phyloP scores from a whole-genome alignment of 1,140 invertebrate species.

The Zaprionus ghesquierei region DNA sequence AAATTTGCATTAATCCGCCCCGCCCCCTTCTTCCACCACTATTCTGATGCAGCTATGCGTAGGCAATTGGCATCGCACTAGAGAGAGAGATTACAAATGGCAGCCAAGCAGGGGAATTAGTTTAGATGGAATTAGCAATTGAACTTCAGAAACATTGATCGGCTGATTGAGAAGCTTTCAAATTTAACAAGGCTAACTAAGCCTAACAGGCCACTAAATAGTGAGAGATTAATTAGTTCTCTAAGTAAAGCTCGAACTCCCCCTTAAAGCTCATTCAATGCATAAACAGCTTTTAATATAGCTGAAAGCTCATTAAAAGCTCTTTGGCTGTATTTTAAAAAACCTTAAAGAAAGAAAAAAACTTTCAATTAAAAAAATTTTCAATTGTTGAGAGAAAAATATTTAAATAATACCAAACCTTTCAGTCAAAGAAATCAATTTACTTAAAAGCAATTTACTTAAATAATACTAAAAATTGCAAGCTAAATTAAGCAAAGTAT shows the following conservation, averaged over 20 bases:
- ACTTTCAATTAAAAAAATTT: no score
- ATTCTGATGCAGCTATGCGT: constrained; percentile 51
- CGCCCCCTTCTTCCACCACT: constrained; percentile 12
- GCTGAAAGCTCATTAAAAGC: no score
- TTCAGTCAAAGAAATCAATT: no score
- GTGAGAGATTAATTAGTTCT: neutral
- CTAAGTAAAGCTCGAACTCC: neutral
- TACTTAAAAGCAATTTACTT: no score
- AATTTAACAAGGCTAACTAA: neutral
- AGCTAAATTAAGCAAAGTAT: no score
- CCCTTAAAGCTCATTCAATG: neutral
- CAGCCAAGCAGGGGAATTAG: constrained; percentile 23
- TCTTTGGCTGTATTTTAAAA: no score
- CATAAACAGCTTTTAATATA: neutral
- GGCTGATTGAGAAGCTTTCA: neutral
- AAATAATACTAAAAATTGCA: no score
- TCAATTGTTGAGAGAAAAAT: no score
- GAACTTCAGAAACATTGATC: neutral
- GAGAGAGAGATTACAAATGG: constrained; percentile 58
- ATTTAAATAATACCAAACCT: no score
- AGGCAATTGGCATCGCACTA: constrained; percentile 51
- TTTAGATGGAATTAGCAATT: neutral
- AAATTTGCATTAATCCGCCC: constrained; percentile 71
- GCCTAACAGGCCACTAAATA: no score
- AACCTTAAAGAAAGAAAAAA: no score